Evolutionary conservation across 2,888 invertebrate genomes (phyloP), one percentile per base, ranked within the genome.

Genomic region (Julus scandinavius): DNA sequence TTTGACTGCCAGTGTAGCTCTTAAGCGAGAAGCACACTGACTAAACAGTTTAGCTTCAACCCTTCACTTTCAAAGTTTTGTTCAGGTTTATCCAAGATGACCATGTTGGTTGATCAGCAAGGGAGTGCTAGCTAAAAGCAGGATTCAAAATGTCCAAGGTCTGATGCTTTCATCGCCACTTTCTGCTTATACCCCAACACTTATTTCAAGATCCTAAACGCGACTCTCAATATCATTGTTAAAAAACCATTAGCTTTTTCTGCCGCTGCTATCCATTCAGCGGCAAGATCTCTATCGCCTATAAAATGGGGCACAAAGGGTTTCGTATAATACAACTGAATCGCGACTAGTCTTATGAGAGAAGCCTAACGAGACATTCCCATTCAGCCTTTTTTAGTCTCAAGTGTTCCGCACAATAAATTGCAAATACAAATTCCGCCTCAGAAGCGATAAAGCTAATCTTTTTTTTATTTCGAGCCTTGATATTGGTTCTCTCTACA

Each of bases 381-480:
- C 72, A 72, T 72, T 72, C 72, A 72, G 72, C 29, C 72, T 72
- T 72, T 72, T 72, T 72, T 72, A 72, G 29, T 29, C 72, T 29
- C 20, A n/a, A 72, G 72, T 72, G 72, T 72, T 72, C 72, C 72
- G 72, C 72, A 72, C 72, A 72, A 72, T 72, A 72, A 72, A 72
- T 72, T 72, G 72, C 72, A 72, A 72, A 72, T 72, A 72, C 72
- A 72, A 72, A 72, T 72, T 72, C 72, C 72, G 72, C 72, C 72
- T 20, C 29, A 72, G 63, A 72, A 72, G 72, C 72, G 72, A 29
- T 72, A 72, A 72, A 72, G 72, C 72, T 72, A 72, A 72, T 72
- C 72, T 72, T 72, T 72, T 29, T 72, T 72, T 72, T 72, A 58
- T 72, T 72, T 72, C 72, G 72, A 72, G 72, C 72, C 72, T n/a